phyloP scores from a whole-genome alignment of 2,797 vertebrate species.

The Pantherophis vulpinus region DNA sequence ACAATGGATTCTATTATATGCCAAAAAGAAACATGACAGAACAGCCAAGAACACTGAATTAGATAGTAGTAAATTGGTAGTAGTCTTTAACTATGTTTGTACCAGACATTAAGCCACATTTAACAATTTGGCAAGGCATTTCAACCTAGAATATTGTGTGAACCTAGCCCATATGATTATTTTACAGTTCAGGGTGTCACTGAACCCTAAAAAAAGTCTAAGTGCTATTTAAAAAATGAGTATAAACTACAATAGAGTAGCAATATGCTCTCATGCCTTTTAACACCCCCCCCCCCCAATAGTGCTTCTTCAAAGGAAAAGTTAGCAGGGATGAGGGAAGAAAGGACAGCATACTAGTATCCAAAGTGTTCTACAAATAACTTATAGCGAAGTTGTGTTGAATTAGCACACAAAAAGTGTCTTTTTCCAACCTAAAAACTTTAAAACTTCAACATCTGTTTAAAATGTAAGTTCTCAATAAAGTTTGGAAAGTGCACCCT shows the following conservation, averaged over 20 bases:
- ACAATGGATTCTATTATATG: neutral
- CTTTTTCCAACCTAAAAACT: neutral
- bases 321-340: neutral
- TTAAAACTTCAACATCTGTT: neutral
- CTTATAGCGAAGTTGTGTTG: neutral
- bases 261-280: neutral
- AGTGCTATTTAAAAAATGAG: neutral
- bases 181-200: neutral
- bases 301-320: neutral
- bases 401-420: neutral
- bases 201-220: too few relatives aligned
- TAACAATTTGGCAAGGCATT: neutral
- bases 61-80: neutral
- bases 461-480: neutral
- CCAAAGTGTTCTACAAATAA: neutral
- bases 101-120: neutral
- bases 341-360: neutral
- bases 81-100: neutral
- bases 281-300: too few relatives aligned
- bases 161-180: neutral
- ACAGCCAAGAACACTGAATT: neutral
- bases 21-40: neutral
- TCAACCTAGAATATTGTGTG: neutral
- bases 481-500: neutral
- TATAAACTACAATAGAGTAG: neutral